Conservation (phyloP, 2,113 vertebrate species). For the Pygoscelis antarcticus region DNA sequence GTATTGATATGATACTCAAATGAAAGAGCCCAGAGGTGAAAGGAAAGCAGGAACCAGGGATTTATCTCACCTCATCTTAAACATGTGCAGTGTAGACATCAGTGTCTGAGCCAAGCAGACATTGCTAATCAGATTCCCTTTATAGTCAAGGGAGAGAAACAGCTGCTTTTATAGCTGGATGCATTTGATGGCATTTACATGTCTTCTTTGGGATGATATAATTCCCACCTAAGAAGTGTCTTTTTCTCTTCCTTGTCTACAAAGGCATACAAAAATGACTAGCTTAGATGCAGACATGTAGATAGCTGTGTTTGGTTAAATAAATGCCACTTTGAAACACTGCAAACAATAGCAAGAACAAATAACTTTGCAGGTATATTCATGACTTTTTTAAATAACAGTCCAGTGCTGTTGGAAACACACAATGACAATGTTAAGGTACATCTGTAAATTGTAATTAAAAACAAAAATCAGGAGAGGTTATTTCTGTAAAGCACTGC, state of each 20-base stretch:
- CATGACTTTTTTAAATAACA: not conserved
- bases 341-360: not conserved
- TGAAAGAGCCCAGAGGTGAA: not conserved
- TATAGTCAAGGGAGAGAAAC: not conserved
- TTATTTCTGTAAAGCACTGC: not conserved
- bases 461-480: not conserved
- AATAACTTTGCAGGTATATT: not conserved
- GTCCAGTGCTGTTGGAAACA: not conserved
- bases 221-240: not conserved
- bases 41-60: not conserved
- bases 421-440: not conserved
- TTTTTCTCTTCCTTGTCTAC: not conserved
- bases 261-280: not conserved
- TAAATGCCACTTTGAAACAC: not conserved
- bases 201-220: not conserved
- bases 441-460: not conserved
- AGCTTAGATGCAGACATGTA: not conserved
- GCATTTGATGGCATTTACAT: not conserved
- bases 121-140: not conserved
- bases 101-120: not conserved
- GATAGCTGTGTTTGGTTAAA: not conserved
- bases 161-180: not conserved
- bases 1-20: not conserved
- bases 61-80: not conserved
- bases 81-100: not conserved